Base-by-base conservation (phyloP, 2,113 vertebrate genomes). In the Polypterus senegalus region DNA sequence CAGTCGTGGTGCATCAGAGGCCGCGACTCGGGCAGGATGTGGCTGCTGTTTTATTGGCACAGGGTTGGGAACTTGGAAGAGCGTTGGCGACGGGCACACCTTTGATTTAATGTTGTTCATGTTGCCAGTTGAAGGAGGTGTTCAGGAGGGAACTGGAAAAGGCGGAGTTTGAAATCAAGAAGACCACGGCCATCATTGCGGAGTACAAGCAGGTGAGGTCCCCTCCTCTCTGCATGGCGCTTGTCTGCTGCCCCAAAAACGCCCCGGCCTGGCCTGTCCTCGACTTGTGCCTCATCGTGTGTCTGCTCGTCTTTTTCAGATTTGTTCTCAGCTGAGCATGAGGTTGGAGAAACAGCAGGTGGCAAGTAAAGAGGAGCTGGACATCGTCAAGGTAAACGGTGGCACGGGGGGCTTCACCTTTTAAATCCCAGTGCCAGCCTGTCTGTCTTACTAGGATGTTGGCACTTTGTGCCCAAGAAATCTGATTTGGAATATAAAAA, bases 131-230 rank as follows among this genome's bases (percentile, higher is more conserved):
- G 54, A 99, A 99, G 74, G 96, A 99, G 69, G 88, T 98, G 60
- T 99, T 97, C 83, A 87, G 94, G 73, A 91, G 94, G 76, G 94
- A 98, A 71, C 79, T 98, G 60, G 94, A 98, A 73, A 98, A 98
- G 71, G 95, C 96, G 1, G 95, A 99, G 73, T 82, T 80, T 46
- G 95, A 99, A 80, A 97, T 98, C 70, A 97, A 95, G 85, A 99
- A 98, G 83, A 97, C 92, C 3, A 92, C 92, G 7, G 94, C 93
- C 4, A 99, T 99, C 81, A 99, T 99, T 63, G 85, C 92, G 0
- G 96, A 98, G 65, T 98, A 98, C 70, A 98, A 98, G 74, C 96
- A 99, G 91, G 94, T 97, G 82, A 62, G 4, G 1, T 49, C 47
- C 53, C 0, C 0, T 55, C 5, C 47, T 4, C 46, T 57, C 47